Base-by-base conservation (phyloP, 2,888 invertebrate species). In the Petrolisthes cinctipes region DNA sequence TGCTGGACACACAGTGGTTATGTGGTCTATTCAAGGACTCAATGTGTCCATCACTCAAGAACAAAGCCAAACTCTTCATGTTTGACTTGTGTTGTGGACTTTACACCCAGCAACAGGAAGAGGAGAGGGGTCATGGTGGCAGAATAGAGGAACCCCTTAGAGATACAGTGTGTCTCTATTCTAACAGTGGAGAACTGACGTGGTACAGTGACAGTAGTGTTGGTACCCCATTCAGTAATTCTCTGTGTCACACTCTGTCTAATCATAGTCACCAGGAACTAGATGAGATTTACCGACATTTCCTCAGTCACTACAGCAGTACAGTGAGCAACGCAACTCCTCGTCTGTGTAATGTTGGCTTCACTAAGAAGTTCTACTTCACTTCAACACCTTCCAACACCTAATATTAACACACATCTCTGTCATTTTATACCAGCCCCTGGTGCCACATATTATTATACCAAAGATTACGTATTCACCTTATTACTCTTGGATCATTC, bases 1-100 rank as follows among this genome's bases (percentile, higher is more conserved):
- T 68, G 14, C 6, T 85, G 4, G 78, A 76, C 37, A 71, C 61
- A n/a, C 66, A 85, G 14, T 85, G 85, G 85, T 17, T 85, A 54
- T 37, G 75, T 23, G 56, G 66, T 54, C 53, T 79, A 20, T 85
- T 85, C 61, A 85, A 66, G 23, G 71, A 85, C 54, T 85, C 85
- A 6, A 23, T 68, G 78, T 85, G 85, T 66, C 68, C 85, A 4
- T 51, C 51, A 14, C 61, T 85, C 23, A 76, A 23, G 56, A 79
- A 85, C 79, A 85, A 85, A 56, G 79, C 85, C n/a, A 85, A 85
- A 54, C 20, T 85, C n/a, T 85, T 85, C 68, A 68, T 85, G 23
- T 85, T 78, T 57, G 71, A 85, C 79, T 37, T 85, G 37, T 51
- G 61, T 37, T 56, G 57, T 1, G 75, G 84, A 23, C 51, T 76